Conservation (phyloP, 1,140 invertebrate species). For the Agrilus planipennis region DNA sequence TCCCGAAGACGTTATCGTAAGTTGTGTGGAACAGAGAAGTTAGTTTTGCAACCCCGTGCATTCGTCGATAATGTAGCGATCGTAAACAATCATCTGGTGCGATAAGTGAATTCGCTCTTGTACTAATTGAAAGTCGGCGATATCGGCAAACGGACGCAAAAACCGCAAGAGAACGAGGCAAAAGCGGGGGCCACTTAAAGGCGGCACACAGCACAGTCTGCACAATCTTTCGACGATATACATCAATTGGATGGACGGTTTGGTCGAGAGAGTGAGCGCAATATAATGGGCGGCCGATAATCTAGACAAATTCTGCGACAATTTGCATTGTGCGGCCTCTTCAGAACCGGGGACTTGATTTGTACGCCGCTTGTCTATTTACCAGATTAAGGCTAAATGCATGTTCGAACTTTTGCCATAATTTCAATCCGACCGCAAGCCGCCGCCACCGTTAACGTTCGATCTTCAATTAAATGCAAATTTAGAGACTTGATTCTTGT, state of each 20-base stretch:
- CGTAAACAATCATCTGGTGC: conserved; percentile 14
- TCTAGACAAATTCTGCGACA: conserved; percentile 33
- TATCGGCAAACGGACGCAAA: no score
- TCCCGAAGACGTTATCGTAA: no score
- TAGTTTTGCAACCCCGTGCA: no score
- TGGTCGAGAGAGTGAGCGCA: conserved; percentile 16
- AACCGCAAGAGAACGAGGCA: no score
- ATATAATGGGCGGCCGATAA: conserved; percentile 25
- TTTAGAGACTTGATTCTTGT: no score
- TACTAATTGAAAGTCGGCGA: conserved; percentile 15
- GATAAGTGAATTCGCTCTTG: conserved; percentile 13
- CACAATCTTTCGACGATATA: conserved; percentile 14
- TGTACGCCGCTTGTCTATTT: conserved; percentile 28
- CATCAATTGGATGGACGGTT: no score
- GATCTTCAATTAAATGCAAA: conserved; percentile 31
- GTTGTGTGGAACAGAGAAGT: no score
- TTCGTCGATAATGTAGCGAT: no score
- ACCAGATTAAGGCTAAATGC: conserved; percentile 28
- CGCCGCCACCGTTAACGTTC: conserved; percentile 21
- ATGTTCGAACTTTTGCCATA: conserved; percentile 23
- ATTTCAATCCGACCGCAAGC: no score
- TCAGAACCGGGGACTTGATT: conserved; percentile 22
- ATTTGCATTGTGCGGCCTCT: conserved; percentile 32
- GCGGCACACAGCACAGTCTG: neutral
- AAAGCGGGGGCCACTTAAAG: no score